Percentiles rank a stretch among this genome's conserved stretches.
Conservation (phyloP, 2,888 invertebrate species). For the Aphodius granarius region DNA sequence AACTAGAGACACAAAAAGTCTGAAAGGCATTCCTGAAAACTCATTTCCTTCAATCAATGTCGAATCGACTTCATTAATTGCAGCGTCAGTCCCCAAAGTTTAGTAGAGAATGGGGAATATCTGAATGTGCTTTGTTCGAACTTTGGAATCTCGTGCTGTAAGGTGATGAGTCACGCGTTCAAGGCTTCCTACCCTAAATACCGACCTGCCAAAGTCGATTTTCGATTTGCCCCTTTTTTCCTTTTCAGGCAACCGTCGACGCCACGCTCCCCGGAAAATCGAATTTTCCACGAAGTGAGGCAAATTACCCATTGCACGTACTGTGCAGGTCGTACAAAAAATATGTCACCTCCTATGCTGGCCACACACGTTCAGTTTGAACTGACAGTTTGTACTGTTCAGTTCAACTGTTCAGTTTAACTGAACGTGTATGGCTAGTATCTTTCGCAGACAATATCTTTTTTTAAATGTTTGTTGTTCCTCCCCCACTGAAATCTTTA, state of each 20-base stretch:
- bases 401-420: no score
- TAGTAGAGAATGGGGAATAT: background rate
- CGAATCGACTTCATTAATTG: background rate
- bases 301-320: background rate
- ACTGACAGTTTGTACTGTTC: no score
- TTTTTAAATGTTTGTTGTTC: no score
- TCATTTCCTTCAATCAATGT: background rate
- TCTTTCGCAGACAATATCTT: no score
- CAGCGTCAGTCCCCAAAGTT: background rate
- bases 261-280: background rate
- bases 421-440: no score
- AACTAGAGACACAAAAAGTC: no score
- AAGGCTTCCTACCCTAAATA: background rate
- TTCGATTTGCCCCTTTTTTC: background rate
- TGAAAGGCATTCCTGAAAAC: no score
- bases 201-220: background rate
- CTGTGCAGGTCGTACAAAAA: background rate
- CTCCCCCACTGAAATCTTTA: no score
- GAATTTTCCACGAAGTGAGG: background rate
- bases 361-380: no score
- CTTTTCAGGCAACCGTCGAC: background rate
- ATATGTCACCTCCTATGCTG: no score
- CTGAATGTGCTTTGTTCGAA: background rate
- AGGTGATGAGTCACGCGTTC: background rate
- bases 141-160: background rate